Evolutionary conservation across 2,888 invertebrate species (phyloP).

Genomic region (Agapostemon virescens): DNA sequence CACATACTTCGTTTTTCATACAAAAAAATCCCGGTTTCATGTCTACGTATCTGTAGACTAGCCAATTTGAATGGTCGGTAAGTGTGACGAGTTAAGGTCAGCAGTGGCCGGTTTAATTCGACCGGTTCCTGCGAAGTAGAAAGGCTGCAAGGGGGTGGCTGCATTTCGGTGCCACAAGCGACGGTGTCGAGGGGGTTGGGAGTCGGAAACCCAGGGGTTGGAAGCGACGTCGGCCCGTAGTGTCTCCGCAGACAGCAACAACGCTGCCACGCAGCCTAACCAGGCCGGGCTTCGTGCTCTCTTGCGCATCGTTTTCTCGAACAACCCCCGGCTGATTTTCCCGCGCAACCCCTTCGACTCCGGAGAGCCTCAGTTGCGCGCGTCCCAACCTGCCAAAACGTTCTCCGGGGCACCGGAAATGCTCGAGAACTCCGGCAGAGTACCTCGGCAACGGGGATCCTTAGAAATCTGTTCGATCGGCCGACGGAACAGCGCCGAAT

Average conservation of each 20-base stretch:
- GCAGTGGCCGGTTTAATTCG: neutral
- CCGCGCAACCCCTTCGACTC: slow-evolving; percentile 40
- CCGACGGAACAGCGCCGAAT: neutral
- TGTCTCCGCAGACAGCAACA: slow-evolving; percentile 74
- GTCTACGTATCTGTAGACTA: too few relatives aligned
- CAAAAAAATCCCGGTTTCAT: too few relatives aligned
- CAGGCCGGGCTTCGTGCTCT: slow-evolving; percentile 13
- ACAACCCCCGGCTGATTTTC: slow-evolving; percentile 33
- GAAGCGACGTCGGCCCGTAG: slow-evolving; percentile 73
- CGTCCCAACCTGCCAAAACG: neutral
- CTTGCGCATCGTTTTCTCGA: slow-evolving; percentile 31
- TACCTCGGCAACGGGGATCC: neutral
- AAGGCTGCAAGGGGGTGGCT: neutral
- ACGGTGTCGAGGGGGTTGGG: slow-evolving; percentile 59
- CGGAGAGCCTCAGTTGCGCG: slow-evolving; percentile 15
- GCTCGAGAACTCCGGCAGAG: neutral
- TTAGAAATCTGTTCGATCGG: neutral
- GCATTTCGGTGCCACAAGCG: slow-evolving; percentile 38
- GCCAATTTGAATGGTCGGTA: too few relatives aligned
- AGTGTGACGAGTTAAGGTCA: too few relatives aligned
- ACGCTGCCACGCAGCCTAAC: slow-evolving; percentile 64
- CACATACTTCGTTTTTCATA: too few relatives aligned
- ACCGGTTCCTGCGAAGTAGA: neutral
- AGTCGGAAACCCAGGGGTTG: slow-evolving; percentile 68
- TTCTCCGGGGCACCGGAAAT: neutral